A percentile compares a stretch with the other conserved stretches of the same genome.
Evolutionary conservation across 2,888 invertebrate species (phyloP).

Genomic region (Atethmia centrago): DNA sequence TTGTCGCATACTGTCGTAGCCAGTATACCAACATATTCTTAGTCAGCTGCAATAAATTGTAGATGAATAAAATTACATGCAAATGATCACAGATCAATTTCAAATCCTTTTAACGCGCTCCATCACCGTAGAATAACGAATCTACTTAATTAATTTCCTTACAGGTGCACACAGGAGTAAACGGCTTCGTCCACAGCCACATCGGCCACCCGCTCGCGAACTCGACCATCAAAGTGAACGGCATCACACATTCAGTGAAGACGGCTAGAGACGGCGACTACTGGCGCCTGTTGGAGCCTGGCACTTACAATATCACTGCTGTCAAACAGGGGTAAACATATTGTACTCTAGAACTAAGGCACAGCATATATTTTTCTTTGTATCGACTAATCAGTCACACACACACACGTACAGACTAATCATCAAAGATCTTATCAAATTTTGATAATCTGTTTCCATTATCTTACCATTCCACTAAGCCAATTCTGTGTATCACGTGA

Average conservation of each 20-base stretch:
- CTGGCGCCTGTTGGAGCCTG: slow-evolving; percentile 97
- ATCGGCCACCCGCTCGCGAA: slow-evolving; percentile 93
- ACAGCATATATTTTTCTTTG: background rate
- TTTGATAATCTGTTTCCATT: background rate
- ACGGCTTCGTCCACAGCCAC: slow-evolving; percentile 96
- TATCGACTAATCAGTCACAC: too few relatives aligned
- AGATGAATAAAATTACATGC: too few relatives aligned
- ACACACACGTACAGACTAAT: too few relatives aligned
- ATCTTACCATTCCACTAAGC: background rate
- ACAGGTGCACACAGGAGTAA: slow-evolving; percentile 96
- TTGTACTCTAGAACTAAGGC: background rate
- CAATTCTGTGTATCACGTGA: background rate
- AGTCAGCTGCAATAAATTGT: background rate
- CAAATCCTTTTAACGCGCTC: too few relatives aligned
- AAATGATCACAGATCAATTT: too few relatives aligned
- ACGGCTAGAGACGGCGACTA: slow-evolving; percentile 96
- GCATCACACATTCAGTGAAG: slow-evolving; percentile 93
- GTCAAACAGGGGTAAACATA: slow-evolving; percentile 91
- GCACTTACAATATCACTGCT: slow-evolving; percentile 95
- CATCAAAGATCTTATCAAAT: too few relatives aligned
- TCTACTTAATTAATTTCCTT: background rate
- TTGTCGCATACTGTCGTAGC: background rate
- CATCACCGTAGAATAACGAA: background rate
- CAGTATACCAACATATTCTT: background rate
- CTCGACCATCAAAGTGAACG: slow-evolving; percentile 94